A percentile compares a stretch with the other conserved stretches of the same genome.
Evolutionary conservation across 2,113 vertebrate species (phyloP).

Genomic region (Promerops cafer): DNA sequence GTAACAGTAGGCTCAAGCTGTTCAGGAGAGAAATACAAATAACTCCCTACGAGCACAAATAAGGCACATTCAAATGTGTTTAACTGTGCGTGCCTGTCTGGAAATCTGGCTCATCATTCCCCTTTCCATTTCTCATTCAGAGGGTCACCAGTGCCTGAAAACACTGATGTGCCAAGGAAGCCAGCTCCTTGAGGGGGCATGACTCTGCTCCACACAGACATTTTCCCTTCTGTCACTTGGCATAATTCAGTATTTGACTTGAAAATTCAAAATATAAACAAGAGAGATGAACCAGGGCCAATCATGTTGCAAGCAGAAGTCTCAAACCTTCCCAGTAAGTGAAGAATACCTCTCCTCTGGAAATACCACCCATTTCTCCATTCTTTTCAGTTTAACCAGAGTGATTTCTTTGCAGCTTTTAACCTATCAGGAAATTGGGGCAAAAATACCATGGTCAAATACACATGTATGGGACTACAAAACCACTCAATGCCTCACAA

Average conservation of each 20-base stretch:
- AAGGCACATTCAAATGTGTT: neutral
- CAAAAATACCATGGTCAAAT: neutral
- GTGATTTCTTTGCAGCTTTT: neutral
- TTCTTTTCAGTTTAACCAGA: neutral
- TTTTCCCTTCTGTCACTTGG: constrained; percentile 45
- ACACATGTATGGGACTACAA: neutral
- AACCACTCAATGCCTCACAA: neutral
- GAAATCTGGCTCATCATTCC: neutral
- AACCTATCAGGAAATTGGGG: neutral
- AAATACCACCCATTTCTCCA: neutral
- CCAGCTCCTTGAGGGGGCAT: neutral
- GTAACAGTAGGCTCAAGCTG: neutral
- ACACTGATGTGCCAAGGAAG: constrained; percentile 3
- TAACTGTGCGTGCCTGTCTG: neutral
- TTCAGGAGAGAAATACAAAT: neutral
- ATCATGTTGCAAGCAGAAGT: neutral
- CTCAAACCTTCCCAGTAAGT: neutral
- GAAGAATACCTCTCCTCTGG: neutral
- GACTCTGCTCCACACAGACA: neutral
- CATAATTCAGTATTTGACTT: neutral
- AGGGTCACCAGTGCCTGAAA: constrained; percentile 40
- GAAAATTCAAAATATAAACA: constrained; percentile 53
- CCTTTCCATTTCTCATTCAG: neutral
- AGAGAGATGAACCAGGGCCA: neutral
- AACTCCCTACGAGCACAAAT: neutral